Evolutionary conservation across 2,888 invertebrate species (phyloP).

Genomic region (Molanna angustata): DNA sequence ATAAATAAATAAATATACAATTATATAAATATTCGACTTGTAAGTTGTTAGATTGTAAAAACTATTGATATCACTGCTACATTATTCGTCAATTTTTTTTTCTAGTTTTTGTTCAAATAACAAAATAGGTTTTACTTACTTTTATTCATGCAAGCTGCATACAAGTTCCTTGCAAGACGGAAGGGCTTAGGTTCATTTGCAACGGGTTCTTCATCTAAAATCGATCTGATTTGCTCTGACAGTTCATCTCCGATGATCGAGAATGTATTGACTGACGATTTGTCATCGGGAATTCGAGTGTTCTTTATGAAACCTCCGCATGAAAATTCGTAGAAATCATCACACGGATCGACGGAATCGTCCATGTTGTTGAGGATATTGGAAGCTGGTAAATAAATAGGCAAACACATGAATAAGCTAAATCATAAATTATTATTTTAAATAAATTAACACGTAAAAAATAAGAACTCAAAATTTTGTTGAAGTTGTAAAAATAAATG

Average conservation of each 20-base stretch:
- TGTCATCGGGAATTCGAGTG: constrained; percentile 77
- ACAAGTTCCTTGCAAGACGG: constrained; percentile 75
- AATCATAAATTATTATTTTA: background rate
- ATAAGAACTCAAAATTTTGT: too few species aligned
- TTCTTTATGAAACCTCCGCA: constrained; percentile 72
- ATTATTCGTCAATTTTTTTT: too few species aligned
- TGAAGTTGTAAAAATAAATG: background rate
- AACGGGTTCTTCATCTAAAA: constrained; percentile 63
- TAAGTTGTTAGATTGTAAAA: too few species aligned
- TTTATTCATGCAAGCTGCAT: constrained; percentile 85
- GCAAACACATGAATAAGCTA: background rate
- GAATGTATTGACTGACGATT: constrained; percentile 74
- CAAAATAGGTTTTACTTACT: constrained; percentile 54
- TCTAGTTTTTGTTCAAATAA: too few species aligned
- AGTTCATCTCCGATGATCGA: constrained; percentile 72
- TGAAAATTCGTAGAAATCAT: constrained; percentile 78
- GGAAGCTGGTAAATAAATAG: constrained; percentile 53
- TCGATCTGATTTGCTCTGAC: constrained; percentile 67
- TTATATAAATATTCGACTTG: too few species aligned
- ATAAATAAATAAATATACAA: too few species aligned
- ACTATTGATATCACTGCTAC: too few species aligned
- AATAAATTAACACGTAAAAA: too few species aligned
- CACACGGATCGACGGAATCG: constrained; percentile 68
- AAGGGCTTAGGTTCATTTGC: constrained; percentile 67
- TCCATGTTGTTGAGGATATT: constrained; percentile 71